Conservation (phyloP, 2,888 invertebrate species). For the Drosophila sordidula region DNA sequence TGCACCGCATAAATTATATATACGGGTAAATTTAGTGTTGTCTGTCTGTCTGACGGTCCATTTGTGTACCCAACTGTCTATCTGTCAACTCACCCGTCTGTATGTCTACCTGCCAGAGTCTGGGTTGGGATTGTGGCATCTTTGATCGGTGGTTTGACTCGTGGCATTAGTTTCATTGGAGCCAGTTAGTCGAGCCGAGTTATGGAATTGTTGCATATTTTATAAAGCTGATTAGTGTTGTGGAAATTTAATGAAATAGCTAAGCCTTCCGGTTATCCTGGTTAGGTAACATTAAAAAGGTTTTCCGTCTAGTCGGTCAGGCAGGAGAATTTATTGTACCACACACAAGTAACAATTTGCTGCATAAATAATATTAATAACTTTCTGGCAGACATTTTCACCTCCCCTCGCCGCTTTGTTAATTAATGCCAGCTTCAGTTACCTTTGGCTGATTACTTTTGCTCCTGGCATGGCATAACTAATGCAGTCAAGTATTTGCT, state of each 20-base stretch:
- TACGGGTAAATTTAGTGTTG: constrained; percentile 1
- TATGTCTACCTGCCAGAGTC: constrained; percentile 14
- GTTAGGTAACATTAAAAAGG: neutral
- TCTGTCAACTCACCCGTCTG: neutral
- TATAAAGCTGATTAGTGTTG: constrained; percentile 42
- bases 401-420: neutral
- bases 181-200: constrained; percentile 34
- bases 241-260: constrained; percentile 4
- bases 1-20: constrained; percentile 64
- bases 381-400: constrained; percentile 38
- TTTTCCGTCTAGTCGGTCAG: constrained; percentile 1
- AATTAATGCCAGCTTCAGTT: constrained; percentile 39
- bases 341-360: constrained; percentile 56
- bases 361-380: constrained; percentile 74
- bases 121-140: constrained; percentile 4
- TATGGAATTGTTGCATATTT: constrained; percentile 65
- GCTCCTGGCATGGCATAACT: constrained; percentile 20
- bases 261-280: neutral
- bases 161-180: constrained; percentile 55
- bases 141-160: constrained; percentile 24
- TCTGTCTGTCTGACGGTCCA: neutral
- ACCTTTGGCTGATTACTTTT: constrained; percentile 20
- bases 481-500: constrained; percentile 46
- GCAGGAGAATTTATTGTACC: constrained; percentile 38
- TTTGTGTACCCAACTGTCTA: constrained; percentile 7